Base-by-base conservation (phyloP, 2,797 vertebrate species). In the Muraenolepis orangiensis region DNA sequence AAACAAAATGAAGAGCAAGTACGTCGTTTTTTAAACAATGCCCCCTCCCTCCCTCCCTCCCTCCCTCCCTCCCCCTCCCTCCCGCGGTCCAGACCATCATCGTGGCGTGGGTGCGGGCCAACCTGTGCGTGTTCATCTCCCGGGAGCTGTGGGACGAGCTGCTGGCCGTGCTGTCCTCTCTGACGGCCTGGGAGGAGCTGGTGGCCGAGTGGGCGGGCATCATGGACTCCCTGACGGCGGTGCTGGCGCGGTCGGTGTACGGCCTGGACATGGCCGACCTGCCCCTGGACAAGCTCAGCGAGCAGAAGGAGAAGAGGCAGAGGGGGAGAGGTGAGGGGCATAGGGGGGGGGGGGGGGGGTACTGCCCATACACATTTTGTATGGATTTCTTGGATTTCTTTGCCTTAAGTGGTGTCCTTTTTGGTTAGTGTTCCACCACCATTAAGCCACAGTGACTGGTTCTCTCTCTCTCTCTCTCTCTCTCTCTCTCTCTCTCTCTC, bases 71-170 rank as follows among this genome's bases (percentile, higher is more conserved):
- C 40, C 18, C 13, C 5, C 57, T 20, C 18, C 18, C 42, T 51
- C 23, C 57, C 46, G 20, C 20, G 20, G 74, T 82, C 78, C 76
- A 99, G 98, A 99, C 98, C 1, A 96, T 99, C 78, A 97, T 99
- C 6, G 98, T 99, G 85, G 98, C 98, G 0, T 99, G 98, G 97
- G 96, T 99, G 86, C 91, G 97, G 87, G 98, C 97, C 82, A 99
- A 96, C 88, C 93, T 99, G 85, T 96, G 92, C 0, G 98, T 98
- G 57, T 96, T 95, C 82, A 96, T 99, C 86, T 97, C 97, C 72
- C 96, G 98, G 79, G 97, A 99, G 87, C 93, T 99, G 70, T 99
- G 98, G 98, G 98, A 99, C 18, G 96, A 98, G 78, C 94, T 99
- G 84, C 96, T 99, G 66, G 88, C 92, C 0, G 94, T 99, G 73